Conservation (phyloP, 2,113 vertebrate genomes). For the Anguilla japonica region DNA sequence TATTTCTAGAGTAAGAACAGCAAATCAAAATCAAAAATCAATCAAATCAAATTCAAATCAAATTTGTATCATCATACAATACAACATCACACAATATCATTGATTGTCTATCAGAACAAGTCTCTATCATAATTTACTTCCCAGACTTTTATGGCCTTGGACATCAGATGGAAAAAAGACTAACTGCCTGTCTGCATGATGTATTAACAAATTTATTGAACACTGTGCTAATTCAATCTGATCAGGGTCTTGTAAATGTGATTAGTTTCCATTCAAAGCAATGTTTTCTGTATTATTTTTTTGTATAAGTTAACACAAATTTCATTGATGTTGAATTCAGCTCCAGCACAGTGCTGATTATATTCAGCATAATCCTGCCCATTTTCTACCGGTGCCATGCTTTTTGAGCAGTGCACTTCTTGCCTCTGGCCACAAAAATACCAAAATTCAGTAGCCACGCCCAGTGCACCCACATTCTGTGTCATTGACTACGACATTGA, state of each 20-base stretch:
- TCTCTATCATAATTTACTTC: background rate
- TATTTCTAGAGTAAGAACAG: too few species aligned
- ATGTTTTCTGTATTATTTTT: background rate
- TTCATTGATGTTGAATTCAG: background rate
- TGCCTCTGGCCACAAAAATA: too few species aligned
- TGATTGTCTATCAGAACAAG: background rate
- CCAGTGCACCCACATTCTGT: too few species aligned
- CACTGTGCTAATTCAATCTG: constrained; percentile 12
- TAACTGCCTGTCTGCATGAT: background rate
- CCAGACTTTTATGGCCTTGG: background rate
- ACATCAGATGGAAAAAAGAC: background rate
- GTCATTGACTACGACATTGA: too few species aligned
- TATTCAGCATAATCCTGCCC: too few species aligned
- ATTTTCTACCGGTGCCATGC: too few species aligned
- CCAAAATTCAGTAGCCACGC: too few species aligned
- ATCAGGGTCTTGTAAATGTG: background rate
- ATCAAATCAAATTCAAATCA: background rate
- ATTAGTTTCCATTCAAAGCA: background rate
- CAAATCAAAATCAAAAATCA: background rate
- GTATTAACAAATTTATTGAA: constrained; percentile 17
- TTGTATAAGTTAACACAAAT: background rate
- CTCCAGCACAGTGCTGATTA: too few species aligned
- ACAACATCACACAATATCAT: background rate
- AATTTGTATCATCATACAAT: background rate
- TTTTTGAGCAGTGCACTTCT: too few species aligned